These are phyloP conservation scores for Hipparchia semele DNA, from an alignment of 2,888 invertebrate genomes.

Conservation along the genomic window DNA sequence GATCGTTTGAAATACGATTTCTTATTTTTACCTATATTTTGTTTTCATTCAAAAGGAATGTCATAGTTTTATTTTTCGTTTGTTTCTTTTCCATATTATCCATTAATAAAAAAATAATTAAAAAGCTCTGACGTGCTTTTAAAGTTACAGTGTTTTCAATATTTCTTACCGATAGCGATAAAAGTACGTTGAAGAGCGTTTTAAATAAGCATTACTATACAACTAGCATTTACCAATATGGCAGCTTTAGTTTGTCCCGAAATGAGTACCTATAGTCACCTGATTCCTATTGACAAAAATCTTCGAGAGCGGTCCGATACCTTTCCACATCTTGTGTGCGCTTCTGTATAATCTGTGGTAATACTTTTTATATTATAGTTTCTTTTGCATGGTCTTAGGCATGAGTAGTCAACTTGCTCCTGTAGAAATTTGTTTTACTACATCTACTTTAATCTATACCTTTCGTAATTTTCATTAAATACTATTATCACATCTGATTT, in stretches of 20 bases:
- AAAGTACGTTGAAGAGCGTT: conserved; percentile 68
- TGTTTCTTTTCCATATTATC: conserved; percentile 46
- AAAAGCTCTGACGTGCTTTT: conserved; percentile 70
- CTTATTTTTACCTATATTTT: conserved; percentile 25
- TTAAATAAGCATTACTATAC: conserved; percentile 62
- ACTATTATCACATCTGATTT: no score
- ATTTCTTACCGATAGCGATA: conserved; percentile 38
- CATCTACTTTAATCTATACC: conserved; percentile 2
- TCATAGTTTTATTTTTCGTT: conserved; percentile 37
- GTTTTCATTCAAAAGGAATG: conserved; percentile 34
- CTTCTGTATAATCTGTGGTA: conserved; percentile 34
- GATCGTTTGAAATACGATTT: conserved; percentile 33
- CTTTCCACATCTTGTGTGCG: conserved; percentile 34
- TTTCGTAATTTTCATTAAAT: background rate
- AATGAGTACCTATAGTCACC: conserved; percentile 53
- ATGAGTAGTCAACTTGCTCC: conserved; percentile 19
- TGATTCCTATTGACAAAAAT: conserved; percentile 52
- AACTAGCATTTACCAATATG: conserved; percentile 83
- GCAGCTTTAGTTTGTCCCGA: conserved; percentile 69
- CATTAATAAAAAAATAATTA: conserved; percentile 51
- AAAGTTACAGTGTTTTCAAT: conserved; percentile 50
- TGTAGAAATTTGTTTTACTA: conserved; percentile 5
- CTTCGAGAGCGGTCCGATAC: conserved; percentile 49
- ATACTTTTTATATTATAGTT: conserved; percentile 1
- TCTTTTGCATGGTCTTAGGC: conserved; percentile 30